Base-by-base conservation (phyloP, 2,888 invertebrate species). In the Tetragnatha montana region DNA sequence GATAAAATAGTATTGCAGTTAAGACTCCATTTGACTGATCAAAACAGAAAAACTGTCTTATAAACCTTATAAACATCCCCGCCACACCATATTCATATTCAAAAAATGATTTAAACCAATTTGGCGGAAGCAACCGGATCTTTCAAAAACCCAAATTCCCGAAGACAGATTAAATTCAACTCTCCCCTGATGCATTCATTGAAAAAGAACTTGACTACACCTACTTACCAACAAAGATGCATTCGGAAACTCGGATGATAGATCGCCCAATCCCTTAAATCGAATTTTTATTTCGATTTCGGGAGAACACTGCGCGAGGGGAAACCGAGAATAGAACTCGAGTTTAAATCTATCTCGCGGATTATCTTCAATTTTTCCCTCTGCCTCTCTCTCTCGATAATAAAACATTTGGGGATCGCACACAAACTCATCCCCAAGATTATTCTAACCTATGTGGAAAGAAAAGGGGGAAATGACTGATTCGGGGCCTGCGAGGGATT, bases 401-500 rank as follows among this genome's bases (percentile, higher is more conserved):
- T 60, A 60, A 60, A 60, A 60, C 60, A 60, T 60, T 17, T 17
- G 60, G 17, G 35, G 35, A 35, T 35, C 35, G 60, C 17, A 8
- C 17, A 8, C 76, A 17, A 75, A 49, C 49, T n/a, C n/a, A n/a
- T n/a, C 75, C 7, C 75, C 22, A 19, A 60, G n/a, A 21, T 78
- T 60, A 78, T 22, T 78, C 60, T 60, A 49, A n/a, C 47, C 49
- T n/a, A 47, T 10, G 49, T n/a, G 49, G 19, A 6, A n/a, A 22
- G 22, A 8, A 8, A 78, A 78, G 22, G 19, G 50, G 6, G 3
- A 12, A 21, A 19, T 6, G 50, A 51, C 78, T 1, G 60, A 60
- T 60, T 78, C 17, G 22, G 51, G 8, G n/a, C 14, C 51, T 50
- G 60, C 60, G 51, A 51, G 60, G 22, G 60, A 78, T 78, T 78